These are phyloP conservation scores for Apeira syringaria DNA, from an alignment of 2,888 invertebrate species.

Conservation along the genomic window DNA sequence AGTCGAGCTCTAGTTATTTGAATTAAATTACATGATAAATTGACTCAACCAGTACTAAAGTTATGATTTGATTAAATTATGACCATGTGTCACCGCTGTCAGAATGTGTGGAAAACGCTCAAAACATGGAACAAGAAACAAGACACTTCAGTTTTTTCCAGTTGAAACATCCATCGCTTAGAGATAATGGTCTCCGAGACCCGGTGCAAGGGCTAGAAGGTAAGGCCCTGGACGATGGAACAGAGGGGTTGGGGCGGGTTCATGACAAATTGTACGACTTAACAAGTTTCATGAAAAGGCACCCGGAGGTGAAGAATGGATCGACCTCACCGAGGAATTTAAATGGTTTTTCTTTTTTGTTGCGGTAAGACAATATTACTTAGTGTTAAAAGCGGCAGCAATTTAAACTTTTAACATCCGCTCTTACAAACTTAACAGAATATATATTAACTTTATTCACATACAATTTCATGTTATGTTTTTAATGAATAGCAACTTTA, in stretches of 20 bases:
- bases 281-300: slow-evolving; percentile 88
- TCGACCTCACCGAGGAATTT: slow-evolving; percentile 88
- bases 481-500: too few relatives aligned
- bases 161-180: slow-evolving; percentile 74
- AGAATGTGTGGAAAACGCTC: slow-evolving; percentile 54
- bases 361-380: not conserved
- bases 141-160: slow-evolving; percentile 80
- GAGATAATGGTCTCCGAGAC: slow-evolving; percentile 70
- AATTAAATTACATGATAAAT: too few relatives aligned
- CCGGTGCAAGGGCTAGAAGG: slow-evolving; percentile 85
- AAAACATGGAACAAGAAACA: slow-evolving; percentile 57
- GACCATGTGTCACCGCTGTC: slow-evolving; percentile 43
- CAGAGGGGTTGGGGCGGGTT: slow-evolving; percentile 91
- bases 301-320: slow-evolving; percentile 93
- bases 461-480: too few relatives aligned
- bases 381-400: not conserved
- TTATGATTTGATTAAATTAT: not conserved
- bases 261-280: slow-evolving; percentile 93
- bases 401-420: too few relatives aligned
- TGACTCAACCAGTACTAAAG: too few relatives aligned
- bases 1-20: too few relatives aligned
- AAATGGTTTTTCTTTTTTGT: slow-evolving; percentile 75
- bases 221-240: slow-evolving; percentile 87
- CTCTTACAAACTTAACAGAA: too few relatives aligned
- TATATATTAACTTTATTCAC: too few relatives aligned